A percentile compares a stretch with the other conserved stretches of the same genome.
phyloP scores from a whole-genome alignment of 1,140 invertebrate species.

The Wiebesia pumilae region DNA sequence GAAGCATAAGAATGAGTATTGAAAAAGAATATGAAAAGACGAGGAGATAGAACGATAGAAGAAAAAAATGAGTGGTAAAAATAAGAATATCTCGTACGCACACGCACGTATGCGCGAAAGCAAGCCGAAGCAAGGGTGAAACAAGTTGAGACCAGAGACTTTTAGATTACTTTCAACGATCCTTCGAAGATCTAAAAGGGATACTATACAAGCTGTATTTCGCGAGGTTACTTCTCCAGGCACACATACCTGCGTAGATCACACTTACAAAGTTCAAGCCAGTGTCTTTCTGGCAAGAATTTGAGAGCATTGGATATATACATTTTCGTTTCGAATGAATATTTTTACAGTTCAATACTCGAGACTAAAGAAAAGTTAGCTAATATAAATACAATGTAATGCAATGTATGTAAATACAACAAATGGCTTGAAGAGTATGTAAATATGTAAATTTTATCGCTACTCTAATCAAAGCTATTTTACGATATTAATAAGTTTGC shows the following conservation, averaged over 20 bases:
- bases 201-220: not conserved
- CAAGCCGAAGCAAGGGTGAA: not conserved
- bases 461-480: too few relatives aligned
- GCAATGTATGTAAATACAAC: too few relatives aligned
- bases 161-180: not conserved
- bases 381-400: too few relatives aligned
- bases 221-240: not conserved
- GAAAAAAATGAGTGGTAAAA: slow-evolving; percentile 27
- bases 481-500: too few relatives aligned
- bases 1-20: slow-evolving; percentile 17
- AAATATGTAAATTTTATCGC: too few relatives aligned
- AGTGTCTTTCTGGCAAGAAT: not conserved
- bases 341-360: too few relatives aligned
- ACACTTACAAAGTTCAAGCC: not conserved
- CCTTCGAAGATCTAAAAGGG: not conserved
- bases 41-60: not conserved
- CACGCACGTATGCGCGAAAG: not conserved
- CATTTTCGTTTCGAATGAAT: too few relatives aligned
- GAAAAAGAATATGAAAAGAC: not conserved
- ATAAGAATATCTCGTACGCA: slow-evolving; percentile 49
- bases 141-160: not conserved
- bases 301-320: too few relatives aligned
- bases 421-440: too few relatives aligned
- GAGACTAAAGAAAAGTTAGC: too few relatives aligned
- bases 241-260: not conserved